phyloP scores from a whole-genome alignment of 2,113 vertebrate genomes.

The Mormyrus iriodes region DNA sequence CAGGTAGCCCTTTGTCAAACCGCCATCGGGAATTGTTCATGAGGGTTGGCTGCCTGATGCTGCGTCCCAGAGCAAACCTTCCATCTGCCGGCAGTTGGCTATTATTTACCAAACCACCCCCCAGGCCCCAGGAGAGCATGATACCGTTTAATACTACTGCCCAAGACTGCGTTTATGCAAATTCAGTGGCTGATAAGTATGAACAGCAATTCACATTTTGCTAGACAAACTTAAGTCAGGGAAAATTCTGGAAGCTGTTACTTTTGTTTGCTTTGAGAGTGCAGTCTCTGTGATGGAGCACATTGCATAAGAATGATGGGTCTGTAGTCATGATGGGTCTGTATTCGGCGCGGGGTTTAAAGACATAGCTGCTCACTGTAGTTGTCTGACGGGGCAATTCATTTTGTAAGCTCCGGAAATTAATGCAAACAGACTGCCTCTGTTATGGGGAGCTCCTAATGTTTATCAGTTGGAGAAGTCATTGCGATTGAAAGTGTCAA shows the following conservation, averaged over 20 bases:
- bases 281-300: not conserved
- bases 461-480: not conserved
- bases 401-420: not conserved
- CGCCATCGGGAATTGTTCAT: slow-evolving; percentile 36
- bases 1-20: slow-evolving; percentile 46
- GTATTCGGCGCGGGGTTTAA: not conserved
- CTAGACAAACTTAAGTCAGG: slow-evolving; percentile 23
- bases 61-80: slow-evolving; percentile 31
- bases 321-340: not conserved
- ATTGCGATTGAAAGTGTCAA: not conserved
- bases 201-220: slow-evolving; percentile 24
- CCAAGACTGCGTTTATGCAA: not conserved
- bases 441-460: not conserved
- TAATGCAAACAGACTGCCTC: not conserved
- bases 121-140: not conserved
- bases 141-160: not conserved
- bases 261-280: slow-evolving; percentile 32
- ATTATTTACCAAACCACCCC: slow-evolving; percentile 18
- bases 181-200: not conserved
- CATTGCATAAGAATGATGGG: not conserved
- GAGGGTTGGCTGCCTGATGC: slow-evolving; percentile 39
- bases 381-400: not conserved
- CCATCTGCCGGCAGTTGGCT: slow-evolving; percentile 33
- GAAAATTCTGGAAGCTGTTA: not conserved
- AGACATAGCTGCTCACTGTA: not conserved